These are phyloP conservation scores for Amphilophus citrinellus DNA, from an alignment of 2,113 vertebrate genomes.

Conservation along the genomic window DNA sequence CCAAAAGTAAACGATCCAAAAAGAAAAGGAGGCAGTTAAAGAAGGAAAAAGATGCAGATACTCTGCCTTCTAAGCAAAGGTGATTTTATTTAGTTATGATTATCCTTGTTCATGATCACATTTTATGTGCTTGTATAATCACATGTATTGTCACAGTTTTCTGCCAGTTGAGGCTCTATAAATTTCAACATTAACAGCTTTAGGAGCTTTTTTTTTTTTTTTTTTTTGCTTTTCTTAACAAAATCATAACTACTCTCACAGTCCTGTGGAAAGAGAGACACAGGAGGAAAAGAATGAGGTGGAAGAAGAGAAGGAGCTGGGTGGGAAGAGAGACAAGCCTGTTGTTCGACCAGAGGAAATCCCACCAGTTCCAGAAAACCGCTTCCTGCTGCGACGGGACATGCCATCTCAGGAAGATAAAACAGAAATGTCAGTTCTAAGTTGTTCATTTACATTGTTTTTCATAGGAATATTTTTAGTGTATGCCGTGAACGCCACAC, in stretches of 20 bases:
- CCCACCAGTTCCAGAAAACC: slow-evolving; percentile 96
- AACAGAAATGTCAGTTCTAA: slow-evolving; percentile 84
- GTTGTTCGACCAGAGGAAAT: slow-evolving; percentile 97
- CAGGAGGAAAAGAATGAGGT: slow-evolving; percentile 81
- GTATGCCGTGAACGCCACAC: background rate
- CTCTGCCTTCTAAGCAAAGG: slow-evolving; percentile 37
- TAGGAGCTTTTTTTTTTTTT: background rate
- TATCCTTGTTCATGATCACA: background rate
- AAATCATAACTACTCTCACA: slow-evolving; percentile 50
- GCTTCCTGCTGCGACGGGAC: slow-evolving; percentile 93
- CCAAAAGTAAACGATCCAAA: slow-evolving; percentile 85
- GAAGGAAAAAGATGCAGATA: slow-evolving; percentile 67
- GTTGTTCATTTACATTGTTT: background rate
- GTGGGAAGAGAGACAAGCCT: slow-evolving; percentile 90
- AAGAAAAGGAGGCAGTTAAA: slow-evolving; percentile 83
- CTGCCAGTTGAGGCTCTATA: background rate
- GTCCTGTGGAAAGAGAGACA: slow-evolving; percentile 81
- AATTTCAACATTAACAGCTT: background rate
- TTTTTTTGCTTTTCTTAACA: background rate
- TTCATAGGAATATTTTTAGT: background rate
- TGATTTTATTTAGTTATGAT: background rate
- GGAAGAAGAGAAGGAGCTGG: slow-evolving; percentile 80
- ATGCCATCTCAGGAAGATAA: slow-evolving; percentile 83
- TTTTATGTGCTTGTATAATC: background rate
- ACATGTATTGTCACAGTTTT: background rate